Base-by-base conservation (phyloP, 2,797 vertebrate species). In the Peromyscus aztecus region DNA sequence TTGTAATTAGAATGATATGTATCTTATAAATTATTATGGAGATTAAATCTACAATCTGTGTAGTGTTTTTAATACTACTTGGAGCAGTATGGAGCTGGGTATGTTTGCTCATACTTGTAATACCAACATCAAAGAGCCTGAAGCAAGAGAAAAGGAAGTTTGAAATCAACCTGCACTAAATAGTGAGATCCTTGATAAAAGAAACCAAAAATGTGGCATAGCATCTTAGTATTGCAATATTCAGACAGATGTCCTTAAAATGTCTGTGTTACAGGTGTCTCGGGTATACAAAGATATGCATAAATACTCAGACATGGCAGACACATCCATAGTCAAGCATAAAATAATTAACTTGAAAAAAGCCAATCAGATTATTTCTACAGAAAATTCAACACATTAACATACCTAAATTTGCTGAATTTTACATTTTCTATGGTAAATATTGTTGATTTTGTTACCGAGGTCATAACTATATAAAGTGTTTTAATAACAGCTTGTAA, bases 301-400 rank as follows among this genome's bases (percentile, higher is more conserved):
- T 23, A 61, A 52, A 6, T 78, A 49, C 40, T 21, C 4, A 78
- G 24, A 63, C 10, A 94, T 27, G 19, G 1, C 76, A 77, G 57
- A 78, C 57, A 24, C 12, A 37, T 55, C 52, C 12, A 4, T 81
- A 21, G 89, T 2, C 6, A 91, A 75, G 37, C 77, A n/a, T 31
- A 94, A 55, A 14, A 87, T 94, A 94, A 69, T 89, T 77, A 83
- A 37, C 83, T 82, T 78, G 6, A 75, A 52, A 40, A 90, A 67
- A 43, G 0, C 37, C 6, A 65, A 52, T 34, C 52, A 37, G 82
- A 81, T 78, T 4, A 78, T 82, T 89, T 94, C n/a, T 80, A 80
- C 2, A 11, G 2, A 95, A 17, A 24, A 89, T 52, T 82, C 29
- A 85, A n/a, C 52, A 76, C 40, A 65, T 21, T 89, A 65, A 46